Evolutionary conservation across 2,888 invertebrate genomes (phyloP).

Genomic region (Ophion obscuratus): DNA sequence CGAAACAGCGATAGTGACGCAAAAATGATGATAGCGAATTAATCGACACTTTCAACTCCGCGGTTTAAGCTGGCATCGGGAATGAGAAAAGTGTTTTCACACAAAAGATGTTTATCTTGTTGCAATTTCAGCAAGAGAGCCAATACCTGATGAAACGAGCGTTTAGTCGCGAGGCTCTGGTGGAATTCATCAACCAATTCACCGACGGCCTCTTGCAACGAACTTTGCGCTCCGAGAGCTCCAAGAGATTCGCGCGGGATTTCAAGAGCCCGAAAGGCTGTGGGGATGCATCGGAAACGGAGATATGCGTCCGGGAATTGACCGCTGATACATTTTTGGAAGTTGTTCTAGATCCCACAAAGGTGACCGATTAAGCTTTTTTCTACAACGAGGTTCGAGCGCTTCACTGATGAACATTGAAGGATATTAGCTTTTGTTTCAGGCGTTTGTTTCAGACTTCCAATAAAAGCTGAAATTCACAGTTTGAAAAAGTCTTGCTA

Average conservation of each 20-base stretch:
- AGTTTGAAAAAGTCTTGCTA: no score
- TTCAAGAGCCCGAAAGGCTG: slow-evolving; percentile 70
- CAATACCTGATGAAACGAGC: slow-evolving; percentile 87
- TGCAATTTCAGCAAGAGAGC: slow-evolving; percentile 87
- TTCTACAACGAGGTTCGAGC: neutral
- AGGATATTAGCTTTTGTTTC: no score
- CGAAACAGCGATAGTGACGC: neutral
- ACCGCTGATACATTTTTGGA: slow-evolving; percentile 88
- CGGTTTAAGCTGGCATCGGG: neutral
- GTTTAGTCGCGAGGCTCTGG: slow-evolving; percentile 81
- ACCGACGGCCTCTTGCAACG: slow-evolving; percentile 83
- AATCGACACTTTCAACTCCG: neutral
- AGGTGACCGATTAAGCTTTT: slow-evolving; percentile 83
- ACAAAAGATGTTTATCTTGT: slow-evolving; percentile 58
- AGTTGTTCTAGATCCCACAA: slow-evolving; percentile 86
- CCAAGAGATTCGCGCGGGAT: slow-evolving; percentile 71
- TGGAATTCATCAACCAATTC: slow-evolving; percentile 85
- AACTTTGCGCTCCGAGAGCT: slow-evolving; percentile 80
- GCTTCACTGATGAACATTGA: neutral
- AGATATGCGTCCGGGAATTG: slow-evolving; percentile 87
- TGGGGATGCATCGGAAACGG: slow-evolving; percentile 64
- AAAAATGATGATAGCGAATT: neutral
- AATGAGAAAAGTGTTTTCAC: neutral
- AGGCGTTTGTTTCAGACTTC: no score
- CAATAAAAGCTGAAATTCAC: no score